Conservation (phyloP, 2,888 invertebrate genomes). For the Drosophila dives region DNA sequence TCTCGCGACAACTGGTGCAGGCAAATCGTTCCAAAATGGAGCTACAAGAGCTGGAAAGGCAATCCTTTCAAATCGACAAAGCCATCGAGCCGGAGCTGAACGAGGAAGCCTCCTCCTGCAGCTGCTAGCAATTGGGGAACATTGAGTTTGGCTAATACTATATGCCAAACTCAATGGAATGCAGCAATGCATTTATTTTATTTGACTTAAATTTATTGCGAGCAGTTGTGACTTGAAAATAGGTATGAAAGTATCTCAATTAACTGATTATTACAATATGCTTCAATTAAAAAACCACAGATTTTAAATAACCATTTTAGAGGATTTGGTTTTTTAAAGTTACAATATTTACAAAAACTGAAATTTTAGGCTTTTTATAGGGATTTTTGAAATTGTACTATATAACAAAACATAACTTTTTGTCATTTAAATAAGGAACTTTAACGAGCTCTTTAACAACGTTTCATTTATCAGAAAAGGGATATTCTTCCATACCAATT, state of each 20-base stretch:
- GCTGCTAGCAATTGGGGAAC: constrained; percentile 84
- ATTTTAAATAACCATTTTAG: neutral
- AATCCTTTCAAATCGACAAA: constrained; percentile 90
- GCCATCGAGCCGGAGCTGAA: constrained; percentile 86
- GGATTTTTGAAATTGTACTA: neutral
- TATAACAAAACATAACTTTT: neutral
- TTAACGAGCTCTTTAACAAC: neutral
- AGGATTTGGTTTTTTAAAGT: neutral
- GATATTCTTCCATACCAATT: neutral
- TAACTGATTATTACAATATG: neutral
- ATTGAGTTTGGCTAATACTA: constrained; percentile 80
- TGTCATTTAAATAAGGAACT: neutral
- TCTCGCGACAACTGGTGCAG: constrained; percentile 92
- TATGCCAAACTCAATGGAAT: constrained; percentile 63
- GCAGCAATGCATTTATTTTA: constrained; percentile 47
- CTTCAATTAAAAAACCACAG: neutral
- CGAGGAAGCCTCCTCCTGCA: constrained; percentile 81
- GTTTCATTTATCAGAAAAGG: neutral
- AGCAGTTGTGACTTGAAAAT: neutral
- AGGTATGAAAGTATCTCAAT: neutral
- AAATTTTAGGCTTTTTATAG: neutral
- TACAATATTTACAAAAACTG: neutral
- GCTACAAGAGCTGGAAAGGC: constrained; percentile 91
- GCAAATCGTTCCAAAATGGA: constrained; percentile 93
- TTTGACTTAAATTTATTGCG: constrained; percentile 52